Evolutionary conservation across 2,797 vertebrate species (phyloP), one percentile per base, ranked within the genome.

Genomic region (Allobates femoralis): DNA sequence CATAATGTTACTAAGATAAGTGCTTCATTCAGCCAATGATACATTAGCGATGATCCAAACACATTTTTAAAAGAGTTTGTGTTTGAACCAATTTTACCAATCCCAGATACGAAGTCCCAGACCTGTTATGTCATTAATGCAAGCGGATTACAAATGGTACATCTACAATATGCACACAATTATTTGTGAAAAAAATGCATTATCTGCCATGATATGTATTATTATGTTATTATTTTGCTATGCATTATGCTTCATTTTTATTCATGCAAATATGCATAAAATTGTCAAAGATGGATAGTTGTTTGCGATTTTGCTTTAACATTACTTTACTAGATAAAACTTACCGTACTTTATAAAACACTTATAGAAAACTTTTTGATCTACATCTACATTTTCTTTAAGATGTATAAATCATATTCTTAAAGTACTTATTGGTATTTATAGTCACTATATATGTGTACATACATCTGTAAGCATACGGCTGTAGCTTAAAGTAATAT

Each of bases 171-270:
- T 37, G 76, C 76, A 78, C 53, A 34, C 30, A 55, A 78, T 78
- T 78, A 78, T 37, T 78, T 79, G 23, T 41, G n/a, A 46, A 62
- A 60, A 34, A 32, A 79, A 41, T 77, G 51, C 50, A 79, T 79
- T 79, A 79, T 79, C 77, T 60, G 37, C 77, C 41, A 79, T 79
- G n/a, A 62, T 62, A 58, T 62, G 55, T n/a, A n/a, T 19, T 62
- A 41, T 79, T 55, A 77, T 77, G 77, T 41, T 60, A 79, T 79
- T 79, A 79, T 79, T 79, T 79, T 79, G 56, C 53, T 58, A 78
- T 78, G 19, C 55, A 79, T 79, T 79, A 79, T 79, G 23, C 69
- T 46, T 73, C 77, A 15, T 34, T 78, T 79, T 79, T 19, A 37
- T 78, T 79, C 77, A 79, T 3, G 56, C 26, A 60, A 79, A 26